Conservation (phyloP, 2,888 invertebrate genomes). For the Drosophila mulleri region DNA sequence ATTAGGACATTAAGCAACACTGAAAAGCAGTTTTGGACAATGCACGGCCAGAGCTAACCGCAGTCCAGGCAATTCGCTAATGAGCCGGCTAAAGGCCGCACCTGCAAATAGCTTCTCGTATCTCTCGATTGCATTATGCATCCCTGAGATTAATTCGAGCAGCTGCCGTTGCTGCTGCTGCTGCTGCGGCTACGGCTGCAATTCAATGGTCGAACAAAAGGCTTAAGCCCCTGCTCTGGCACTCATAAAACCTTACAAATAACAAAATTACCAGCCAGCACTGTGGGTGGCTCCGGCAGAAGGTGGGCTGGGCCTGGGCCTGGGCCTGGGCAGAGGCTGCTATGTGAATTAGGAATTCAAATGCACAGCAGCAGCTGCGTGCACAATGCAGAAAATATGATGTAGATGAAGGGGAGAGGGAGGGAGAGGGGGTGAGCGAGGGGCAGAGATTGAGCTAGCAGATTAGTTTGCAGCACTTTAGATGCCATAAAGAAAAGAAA, state of each 20-base stretch:
- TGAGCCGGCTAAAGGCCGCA: slow-evolving; percentile 14
- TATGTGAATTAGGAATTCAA: slow-evolving; percentile 34
- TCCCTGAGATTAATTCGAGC: slow-evolving; percentile 15
- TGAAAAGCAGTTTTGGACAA: slow-evolving; percentile 60
- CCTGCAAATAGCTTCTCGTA: slow-evolving; percentile 26
- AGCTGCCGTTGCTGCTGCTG: neutral
- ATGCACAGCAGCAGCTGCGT: slow-evolving; percentile 23
- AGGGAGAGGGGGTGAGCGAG: neutral
- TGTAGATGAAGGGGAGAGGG: too few relatives aligned
- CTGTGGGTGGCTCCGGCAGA: too few relatives aligned
- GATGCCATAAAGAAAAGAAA: slow-evolving; percentile 12
- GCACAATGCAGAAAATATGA: slow-evolving; percentile 7
- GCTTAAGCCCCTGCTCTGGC: slow-evolving; percentile 5
- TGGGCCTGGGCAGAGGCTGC: neutral
- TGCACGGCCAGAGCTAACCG: neutral
- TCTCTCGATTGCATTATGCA: slow-evolving; percentile 33
- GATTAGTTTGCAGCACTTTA: slow-evolving; percentile 36
- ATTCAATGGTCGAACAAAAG: slow-evolving; percentile 15
- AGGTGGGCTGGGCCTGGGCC: too few relatives aligned
- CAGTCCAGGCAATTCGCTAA: slow-evolving; percentile 37
- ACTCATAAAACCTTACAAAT: slow-evolving; percentile 42
- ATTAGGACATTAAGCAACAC: slow-evolving; percentile 69
- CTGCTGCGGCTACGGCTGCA: neutral
- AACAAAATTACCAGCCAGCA: slow-evolving; percentile 34
- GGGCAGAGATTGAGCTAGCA: slow-evolving; percentile 11